Evolutionary conservation across 2,797 vertebrate species (phyloP).

Genomic region (Atherinosoma microstoma): DNA sequence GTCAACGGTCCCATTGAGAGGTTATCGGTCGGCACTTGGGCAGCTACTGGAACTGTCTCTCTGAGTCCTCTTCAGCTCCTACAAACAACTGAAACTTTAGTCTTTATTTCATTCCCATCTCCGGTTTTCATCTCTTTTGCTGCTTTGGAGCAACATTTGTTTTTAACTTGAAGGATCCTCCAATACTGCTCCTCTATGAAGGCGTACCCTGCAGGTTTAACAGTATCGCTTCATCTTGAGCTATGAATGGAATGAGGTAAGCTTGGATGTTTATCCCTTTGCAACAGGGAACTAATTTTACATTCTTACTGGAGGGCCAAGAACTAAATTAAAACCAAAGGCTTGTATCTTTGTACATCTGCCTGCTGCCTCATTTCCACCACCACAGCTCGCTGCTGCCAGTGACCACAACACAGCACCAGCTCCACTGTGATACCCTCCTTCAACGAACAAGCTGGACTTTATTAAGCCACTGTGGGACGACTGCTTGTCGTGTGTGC

Average conservation of each 20-base stretch:
- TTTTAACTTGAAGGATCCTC: background rate
- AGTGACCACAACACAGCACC: slow-evolving; percentile 45
- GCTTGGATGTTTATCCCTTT: slow-evolving; percentile 50
- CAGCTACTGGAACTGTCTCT: slow-evolving; percentile 25
- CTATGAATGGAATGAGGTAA: slow-evolving; percentile 49
- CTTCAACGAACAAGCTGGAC: slow-evolving; percentile 4
- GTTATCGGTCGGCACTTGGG: slow-evolving; percentile 42
- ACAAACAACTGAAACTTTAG: background rate
- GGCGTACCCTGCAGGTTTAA: slow-evolving; percentile 5
- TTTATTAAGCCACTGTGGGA: slow-evolving; percentile 37
- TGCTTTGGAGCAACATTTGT: background rate
- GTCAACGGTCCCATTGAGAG: slow-evolving; percentile 53
- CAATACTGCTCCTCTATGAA: background rate
- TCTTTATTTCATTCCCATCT: background rate
- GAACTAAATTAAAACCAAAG: slow-evolving; percentile 63
- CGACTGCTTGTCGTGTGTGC: background rate
- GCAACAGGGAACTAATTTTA: slow-evolving; percentile 45
- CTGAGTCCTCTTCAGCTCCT: background rate
- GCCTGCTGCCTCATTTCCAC: slow-evolving; percentile 34
- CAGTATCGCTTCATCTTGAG: slow-evolving; percentile 41
- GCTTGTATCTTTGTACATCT: slow-evolving; percentile 48
- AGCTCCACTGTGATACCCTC: slow-evolving; percentile 15
- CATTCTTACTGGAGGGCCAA: slow-evolving; percentile 35
- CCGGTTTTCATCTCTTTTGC: background rate
- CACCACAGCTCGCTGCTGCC: slow-evolving; percentile 38